Evolutionary conservation across 2,888 invertebrate genomes (phyloP).

Genomic region (Epinotia demarniana): DNA sequence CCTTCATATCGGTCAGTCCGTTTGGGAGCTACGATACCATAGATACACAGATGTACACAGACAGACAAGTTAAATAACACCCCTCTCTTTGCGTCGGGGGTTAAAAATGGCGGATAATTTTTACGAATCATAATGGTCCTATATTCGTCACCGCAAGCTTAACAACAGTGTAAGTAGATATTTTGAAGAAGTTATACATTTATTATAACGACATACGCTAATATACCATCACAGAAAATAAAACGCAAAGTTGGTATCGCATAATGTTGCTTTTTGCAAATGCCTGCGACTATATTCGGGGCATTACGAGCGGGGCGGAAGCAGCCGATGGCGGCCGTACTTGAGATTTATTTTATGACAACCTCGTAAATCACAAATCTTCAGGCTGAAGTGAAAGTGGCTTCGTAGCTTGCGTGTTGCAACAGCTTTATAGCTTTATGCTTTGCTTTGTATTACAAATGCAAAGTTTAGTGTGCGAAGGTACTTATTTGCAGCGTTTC

Average conservation of each 20-base stretch:
- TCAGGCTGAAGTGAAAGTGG: constrained; percentile 46
- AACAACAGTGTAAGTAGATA: constrained; percentile 10
- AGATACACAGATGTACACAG: too few species aligned
- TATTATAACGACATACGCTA: constrained; percentile 41
- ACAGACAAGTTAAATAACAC: too few species aligned
- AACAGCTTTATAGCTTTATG: constrained; percentile 34
- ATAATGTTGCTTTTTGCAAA: constrained; percentile 52
- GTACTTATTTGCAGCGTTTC: constrained; percentile 1
- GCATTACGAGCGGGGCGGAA: constrained; percentile 49
- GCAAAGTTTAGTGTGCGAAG: not conserved
- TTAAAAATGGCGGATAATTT: not conserved
- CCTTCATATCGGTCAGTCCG: too few species aligned
- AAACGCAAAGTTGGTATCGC: constrained; percentile 52
- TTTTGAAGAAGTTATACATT: constrained; percentile 44
- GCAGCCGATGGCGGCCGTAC: constrained; percentile 50
- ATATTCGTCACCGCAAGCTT: constrained; percentile 1
- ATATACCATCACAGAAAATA: constrained; percentile 48
- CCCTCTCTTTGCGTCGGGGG: too few species aligned
- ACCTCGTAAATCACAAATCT: constrained; percentile 54
- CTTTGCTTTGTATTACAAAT: constrained; percentile 19
- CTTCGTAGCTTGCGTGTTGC: constrained; percentile 34
- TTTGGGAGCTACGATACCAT: too few species aligned
- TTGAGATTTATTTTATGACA: constrained; percentile 55
- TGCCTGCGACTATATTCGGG: constrained; percentile 50
- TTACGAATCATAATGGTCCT: not conserved